Evolutionary conservation across 2,888 invertebrate genomes (phyloP).

Genomic region (Nasonia oneida): DNA sequence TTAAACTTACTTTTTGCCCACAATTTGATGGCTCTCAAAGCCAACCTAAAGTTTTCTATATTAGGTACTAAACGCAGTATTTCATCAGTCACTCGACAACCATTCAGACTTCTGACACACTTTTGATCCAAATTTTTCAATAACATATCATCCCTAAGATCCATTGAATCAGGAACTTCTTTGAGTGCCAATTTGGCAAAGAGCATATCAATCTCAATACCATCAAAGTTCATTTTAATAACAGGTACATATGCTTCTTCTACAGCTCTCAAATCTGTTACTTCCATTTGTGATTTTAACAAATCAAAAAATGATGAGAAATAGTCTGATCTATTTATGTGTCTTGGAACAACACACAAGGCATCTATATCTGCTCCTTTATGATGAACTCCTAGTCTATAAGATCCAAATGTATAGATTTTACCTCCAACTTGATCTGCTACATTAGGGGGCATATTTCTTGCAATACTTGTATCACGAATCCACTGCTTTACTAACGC

Average conservation of each 20-base stretch:
- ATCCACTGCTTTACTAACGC: slow-evolving; percentile 97
- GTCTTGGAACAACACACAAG: slow-evolving; percentile 97
- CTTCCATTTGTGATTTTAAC: slow-evolving; percentile 92
- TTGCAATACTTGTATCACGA: slow-evolving; percentile 90
- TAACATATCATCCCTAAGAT: slow-evolving; percentile 93
- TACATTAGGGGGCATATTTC: slow-evolving; percentile 91
- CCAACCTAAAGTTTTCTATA: slow-evolving; percentile 95
- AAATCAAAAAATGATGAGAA: slow-evolving; percentile 98
- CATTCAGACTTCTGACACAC: slow-evolving; percentile 97
- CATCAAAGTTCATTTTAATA: slow-evolving; percentile 99
- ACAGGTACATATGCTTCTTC: slow-evolving; percentile 99
- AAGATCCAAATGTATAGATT: slow-evolving; percentile 99
- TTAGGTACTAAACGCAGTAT: slow-evolving; percentile 97
- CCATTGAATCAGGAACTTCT: slow-evolving; percentile 93
- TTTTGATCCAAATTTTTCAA: slow-evolving; percentile 97
- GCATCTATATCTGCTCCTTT: slow-evolving; percentile 99
- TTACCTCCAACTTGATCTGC: slow-evolving; percentile 96
- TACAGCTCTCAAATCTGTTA: slow-evolving; percentile 90
- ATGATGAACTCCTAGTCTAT: slow-evolving; percentile 96
- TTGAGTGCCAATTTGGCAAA: slow-evolving; percentile 97
- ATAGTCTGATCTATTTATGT: slow-evolving; percentile 96
- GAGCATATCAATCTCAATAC: slow-evolving; percentile 98
- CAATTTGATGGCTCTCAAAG: slow-evolving; percentile 96
- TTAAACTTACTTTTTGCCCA: slow-evolving; percentile 96
- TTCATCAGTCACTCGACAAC: slow-evolving; percentile 99